Evolutionary conservation across 2,797 vertebrate genomes (phyloP), one percentile per base, ranked within the genome.

Genomic region (Melanotaenia boesemani): DNA sequence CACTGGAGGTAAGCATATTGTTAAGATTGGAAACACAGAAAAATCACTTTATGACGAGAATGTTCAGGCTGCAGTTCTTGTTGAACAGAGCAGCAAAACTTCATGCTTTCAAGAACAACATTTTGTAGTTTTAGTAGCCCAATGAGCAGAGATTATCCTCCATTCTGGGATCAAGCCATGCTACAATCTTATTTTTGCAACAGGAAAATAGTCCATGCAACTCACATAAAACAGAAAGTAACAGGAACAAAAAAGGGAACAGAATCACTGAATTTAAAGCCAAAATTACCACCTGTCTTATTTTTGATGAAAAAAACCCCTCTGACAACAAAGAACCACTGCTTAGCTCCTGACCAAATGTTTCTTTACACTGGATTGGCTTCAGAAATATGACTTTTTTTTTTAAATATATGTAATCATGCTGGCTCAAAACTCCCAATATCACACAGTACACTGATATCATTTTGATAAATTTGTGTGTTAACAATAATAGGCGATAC

Each of bases 201-300:
- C 84, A 76, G 82, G 71, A 87, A 84, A 86, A 82, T 65, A 81
- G 80, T 82, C 63, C 93, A 93, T 94, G 92, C 92, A 93, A 81
- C 75, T 89, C 81, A 86, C 86, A 77, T 67, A 32, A 55, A 69
- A 56, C 63, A 39, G 59, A 71, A 67, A 81, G 32, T 6, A 0
- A 59, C 10, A 6, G 68, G 67, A 22, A 67, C 46, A 84, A 69
- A 84, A 76, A 56, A 61, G 57, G 75, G 69, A 85, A 66, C 77
- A 76, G 83, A 56, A 84, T 74, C 68, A 67, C 66, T 5, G 24
- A 52, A 30, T 52, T 74, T 79, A 32, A 75, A 50, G 50, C 41
- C 57, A 71, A 67, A 58, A 72, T 81, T 3, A 72, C 48, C 46
- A 62, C 34, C 37, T 0, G 37, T 70, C 32, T 56, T 24, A 67